Conservation (phyloP, 2,797 vertebrate species). For the Varecia variegata region DNA sequence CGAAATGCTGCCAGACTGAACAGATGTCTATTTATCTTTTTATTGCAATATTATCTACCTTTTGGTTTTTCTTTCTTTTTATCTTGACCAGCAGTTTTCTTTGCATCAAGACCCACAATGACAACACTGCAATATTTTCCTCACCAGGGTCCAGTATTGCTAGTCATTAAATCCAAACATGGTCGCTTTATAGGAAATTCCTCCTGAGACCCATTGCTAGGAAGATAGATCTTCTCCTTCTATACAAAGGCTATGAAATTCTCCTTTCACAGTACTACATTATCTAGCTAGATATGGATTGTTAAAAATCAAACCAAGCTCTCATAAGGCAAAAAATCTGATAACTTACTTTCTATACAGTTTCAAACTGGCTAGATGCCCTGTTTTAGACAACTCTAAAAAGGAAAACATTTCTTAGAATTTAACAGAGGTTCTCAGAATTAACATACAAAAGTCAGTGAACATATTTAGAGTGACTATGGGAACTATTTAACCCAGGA, state of each 20-base stretch:
- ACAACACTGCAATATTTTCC: not conserved
- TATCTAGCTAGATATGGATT: not conserved
- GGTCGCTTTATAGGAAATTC: not conserved
- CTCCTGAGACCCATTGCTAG: not conserved
- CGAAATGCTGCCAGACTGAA: not conserved
- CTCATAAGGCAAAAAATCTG: not conserved
- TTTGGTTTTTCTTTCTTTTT: not conserved
- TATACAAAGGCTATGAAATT: not conserved
- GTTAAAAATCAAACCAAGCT: not conserved
- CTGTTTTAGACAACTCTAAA: not conserved
- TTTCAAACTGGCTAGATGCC: not conserved
- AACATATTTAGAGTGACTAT: not conserved
- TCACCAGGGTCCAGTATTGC: not conserved
- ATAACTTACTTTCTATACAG: not conserved
- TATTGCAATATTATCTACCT: accelerated
- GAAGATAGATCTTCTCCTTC: not conserved
- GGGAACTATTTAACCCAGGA: not conserved
- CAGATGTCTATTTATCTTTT: not conserved
- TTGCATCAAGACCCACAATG: not conserved
- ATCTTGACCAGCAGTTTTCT: not conserved
- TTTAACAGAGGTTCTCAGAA: not conserved
- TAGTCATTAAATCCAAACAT: not conserved
- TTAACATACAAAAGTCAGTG: not conserved
- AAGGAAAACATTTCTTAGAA: not conserved
- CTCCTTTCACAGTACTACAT: not conserved